phyloP scores from a whole-genome alignment of 2,113 vertebrate species.

The Candoia aspera region DNA sequence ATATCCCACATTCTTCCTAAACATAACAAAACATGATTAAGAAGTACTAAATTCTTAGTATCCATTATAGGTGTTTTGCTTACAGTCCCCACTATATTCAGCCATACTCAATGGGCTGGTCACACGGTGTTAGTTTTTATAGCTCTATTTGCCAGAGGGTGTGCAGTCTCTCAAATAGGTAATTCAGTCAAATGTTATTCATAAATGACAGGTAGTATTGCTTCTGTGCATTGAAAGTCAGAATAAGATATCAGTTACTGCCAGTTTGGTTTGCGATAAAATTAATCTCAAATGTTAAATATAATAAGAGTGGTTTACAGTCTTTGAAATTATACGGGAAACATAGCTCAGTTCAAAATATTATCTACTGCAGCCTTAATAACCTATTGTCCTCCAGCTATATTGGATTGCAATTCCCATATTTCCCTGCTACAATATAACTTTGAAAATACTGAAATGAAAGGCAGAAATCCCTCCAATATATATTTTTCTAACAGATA shows the following conservation, averaged over 20 bases:
- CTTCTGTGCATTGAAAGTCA: neutral
- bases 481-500: neutral
- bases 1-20: neutral
- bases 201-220: slow-evolving; percentile 1
- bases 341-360: neutral
- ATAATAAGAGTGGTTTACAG: neutral
- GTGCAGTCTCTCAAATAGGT: neutral
- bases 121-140: slow-evolving; percentile 12
- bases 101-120: neutral
- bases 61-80: neutral
- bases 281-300: neutral
- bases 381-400: neutral
- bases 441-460: neutral
- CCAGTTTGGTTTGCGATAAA: neutral
- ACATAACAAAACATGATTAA: neutral
- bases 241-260: neutral
- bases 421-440: neutral
- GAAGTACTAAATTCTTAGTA: neutral
- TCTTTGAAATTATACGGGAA: neutral
- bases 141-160: neutral
- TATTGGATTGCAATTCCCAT: neutral
- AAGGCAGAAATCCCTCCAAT: neutral
- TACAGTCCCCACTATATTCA: neutral
- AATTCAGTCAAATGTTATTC: slow-evolving; percentile 17
- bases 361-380: neutral